Evolutionary conservation across 2,113 vertebrate species (phyloP).

Genomic region (Apteryx mantelli): DNA sequence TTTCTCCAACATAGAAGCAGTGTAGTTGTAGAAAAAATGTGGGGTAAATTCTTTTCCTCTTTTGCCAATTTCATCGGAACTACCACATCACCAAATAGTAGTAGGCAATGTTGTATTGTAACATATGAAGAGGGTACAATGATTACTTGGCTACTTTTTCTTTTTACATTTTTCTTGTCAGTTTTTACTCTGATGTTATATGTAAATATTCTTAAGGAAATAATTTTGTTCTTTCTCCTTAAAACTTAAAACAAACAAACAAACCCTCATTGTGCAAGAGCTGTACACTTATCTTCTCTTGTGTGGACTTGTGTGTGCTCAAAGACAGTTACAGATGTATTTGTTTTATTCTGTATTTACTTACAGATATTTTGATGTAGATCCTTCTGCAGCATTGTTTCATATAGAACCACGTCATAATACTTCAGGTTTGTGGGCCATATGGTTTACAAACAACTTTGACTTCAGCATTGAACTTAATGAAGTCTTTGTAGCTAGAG

Average conservation of each 20-base stretch:
- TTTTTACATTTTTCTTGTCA: neutral
- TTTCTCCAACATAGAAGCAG: neutral
- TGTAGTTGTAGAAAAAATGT: neutral
- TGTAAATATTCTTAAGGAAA: neutral
- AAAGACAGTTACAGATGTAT: neutral
- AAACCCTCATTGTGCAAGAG: neutral
- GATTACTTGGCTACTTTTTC: neutral
- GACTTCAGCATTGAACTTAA: conserved; percentile 79
- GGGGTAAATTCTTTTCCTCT: neutral
- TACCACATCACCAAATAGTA: neutral
- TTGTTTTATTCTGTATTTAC: neutral
- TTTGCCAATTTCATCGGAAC: neutral
- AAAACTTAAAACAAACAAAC: neutral
- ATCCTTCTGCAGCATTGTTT: conserved; percentile 80
- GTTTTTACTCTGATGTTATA: neutral
- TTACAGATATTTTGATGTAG: conserved; percentile 77
- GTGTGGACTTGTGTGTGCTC: neutral
- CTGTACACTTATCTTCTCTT: neutral
- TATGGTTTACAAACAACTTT: conserved; percentile 90
- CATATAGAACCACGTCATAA: conserved; percentile 82
- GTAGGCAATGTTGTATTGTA: neutral
- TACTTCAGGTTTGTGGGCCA: conserved; percentile 81
- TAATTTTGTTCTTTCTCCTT: neutral
- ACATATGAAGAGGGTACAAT: neutral
- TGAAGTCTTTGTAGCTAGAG: conserved; percentile 82